phyloP scores from a whole-genome alignment of 2,113 vertebrate genomes.

The Bucco capensis region DNA sequence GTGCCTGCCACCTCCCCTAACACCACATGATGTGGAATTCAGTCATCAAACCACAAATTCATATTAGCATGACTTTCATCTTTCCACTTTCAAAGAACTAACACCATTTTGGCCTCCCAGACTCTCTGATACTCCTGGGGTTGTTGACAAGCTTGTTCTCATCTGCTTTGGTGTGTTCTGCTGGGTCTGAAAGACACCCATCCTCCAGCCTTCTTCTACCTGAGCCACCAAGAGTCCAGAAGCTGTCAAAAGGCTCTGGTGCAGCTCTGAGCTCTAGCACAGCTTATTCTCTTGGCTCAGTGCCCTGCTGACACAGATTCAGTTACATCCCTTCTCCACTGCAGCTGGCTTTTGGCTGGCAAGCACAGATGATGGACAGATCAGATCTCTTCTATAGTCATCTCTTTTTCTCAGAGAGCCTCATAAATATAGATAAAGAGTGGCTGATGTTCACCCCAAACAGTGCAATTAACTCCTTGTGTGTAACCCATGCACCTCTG shows the following conservation, averaged over 20 bases:
- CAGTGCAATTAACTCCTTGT: not conserved
- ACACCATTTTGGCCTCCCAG: not conserved
- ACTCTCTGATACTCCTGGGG: fast-evolving
- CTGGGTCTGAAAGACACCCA: not conserved
- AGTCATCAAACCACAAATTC: not conserved
- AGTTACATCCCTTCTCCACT: not conserved
- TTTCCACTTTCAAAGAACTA: not conserved
- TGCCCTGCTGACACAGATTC: not conserved
- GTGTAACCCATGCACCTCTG: not conserved
- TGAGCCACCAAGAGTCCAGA: not conserved
- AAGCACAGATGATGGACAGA: fast-evolving
- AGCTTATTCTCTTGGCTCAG: not conserved
- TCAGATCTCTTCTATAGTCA: not conserved
- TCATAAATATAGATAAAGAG: not conserved
- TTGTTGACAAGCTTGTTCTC: not conserved
- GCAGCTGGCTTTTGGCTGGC: not conserved
- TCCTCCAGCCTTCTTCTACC: not conserved
- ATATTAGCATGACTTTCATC: not conserved
- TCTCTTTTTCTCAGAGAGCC: not conserved
- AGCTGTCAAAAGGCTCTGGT: not conserved
- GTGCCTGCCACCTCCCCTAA: not conserved
- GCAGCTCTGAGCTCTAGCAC: not conserved
- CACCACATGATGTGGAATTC: not conserved
- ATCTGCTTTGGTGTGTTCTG: not conserved
- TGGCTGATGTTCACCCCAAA: not conserved